phyloP scores from a whole-genome alignment of 2,113 vertebrate genomes.

The Pituophis catenifer region DNA sequence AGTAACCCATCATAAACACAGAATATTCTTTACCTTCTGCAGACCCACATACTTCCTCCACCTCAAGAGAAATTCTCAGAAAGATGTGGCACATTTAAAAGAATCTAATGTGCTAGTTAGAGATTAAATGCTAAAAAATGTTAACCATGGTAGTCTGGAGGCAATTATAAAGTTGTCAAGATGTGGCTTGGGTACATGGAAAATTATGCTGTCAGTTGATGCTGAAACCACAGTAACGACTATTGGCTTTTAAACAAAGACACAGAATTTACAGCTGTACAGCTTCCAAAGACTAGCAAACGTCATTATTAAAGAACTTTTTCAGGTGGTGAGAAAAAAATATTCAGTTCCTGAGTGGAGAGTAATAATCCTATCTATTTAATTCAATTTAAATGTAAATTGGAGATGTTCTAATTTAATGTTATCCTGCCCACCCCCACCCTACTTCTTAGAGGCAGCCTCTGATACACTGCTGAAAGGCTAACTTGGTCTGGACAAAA shows the following conservation, averaged over 20 bases:
- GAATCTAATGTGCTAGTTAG: not conserved
- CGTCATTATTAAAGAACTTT: not conserved
- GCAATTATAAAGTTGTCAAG: not conserved
- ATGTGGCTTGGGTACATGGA: not conserved
- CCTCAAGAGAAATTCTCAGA: not conserved
- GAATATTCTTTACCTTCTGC: not conserved
- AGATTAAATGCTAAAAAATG: not conserved
- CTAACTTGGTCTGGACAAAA: not conserved
- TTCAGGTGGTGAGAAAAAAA: not conserved
- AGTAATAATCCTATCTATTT: not conserved
- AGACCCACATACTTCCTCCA: not conserved
- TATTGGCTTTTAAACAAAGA: not conserved
- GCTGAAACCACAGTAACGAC: not conserved
- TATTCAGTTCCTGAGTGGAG: not conserved
- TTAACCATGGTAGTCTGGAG: not conserved
- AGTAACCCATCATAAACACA: not conserved
- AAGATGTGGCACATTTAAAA: not conserved
- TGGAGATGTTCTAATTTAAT: not conserved
- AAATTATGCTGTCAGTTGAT: not conserved
- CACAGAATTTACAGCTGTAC: not conserved
- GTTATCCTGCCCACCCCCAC: not conserved
- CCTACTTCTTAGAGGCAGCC: not conserved
- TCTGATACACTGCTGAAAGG: not conserved
- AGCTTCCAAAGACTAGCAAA: not conserved
- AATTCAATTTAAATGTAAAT: not conserved